Percentiles rank a stretch among this genome's conserved stretches.
These are phyloP conservation scores for Cetoscarus ocellatus DNA, from an alignment of 2,797 vertebrate species.

Conservation along the genomic window DNA sequence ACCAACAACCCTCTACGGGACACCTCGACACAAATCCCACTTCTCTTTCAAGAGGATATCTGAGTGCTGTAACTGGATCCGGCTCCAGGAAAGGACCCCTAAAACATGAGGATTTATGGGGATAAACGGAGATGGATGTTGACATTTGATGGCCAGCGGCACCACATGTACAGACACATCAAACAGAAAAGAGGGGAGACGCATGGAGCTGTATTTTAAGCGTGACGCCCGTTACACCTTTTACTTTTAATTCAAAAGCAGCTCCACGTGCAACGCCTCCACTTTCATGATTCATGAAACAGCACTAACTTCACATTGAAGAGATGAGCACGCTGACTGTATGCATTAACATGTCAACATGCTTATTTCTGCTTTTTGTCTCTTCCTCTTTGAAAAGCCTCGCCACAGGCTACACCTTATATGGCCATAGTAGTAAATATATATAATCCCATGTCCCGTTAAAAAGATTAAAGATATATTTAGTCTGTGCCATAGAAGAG, in stretches of 20 bases:
- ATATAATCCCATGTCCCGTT: neutral
- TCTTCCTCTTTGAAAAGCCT: conserved; percentile 43
- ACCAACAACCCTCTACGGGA: neutral
- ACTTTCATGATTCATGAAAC: conserved; percentile 30
- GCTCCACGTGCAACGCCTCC: neutral
- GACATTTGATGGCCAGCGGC: conserved; percentile 19
- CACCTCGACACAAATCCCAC: neutral
- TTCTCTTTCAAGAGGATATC: neutral
- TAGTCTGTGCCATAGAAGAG: neutral
- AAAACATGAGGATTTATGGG: conserved; percentile 7
- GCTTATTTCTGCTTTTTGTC: conserved; percentile 54
- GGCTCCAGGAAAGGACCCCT: neutral
- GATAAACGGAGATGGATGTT: conserved; percentile 21
- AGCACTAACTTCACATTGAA: conserved; percentile 55
- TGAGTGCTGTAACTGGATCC: conserved; percentile 14
- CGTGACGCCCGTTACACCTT: neutral
- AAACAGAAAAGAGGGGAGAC: neutral
- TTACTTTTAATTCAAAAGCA: conserved; percentile 9
- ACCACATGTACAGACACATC: conserved; percentile 8
- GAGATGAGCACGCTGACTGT: neutral
- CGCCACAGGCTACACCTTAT: conserved; percentile 13
- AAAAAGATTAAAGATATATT: neutral
- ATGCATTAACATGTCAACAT: conserved; percentile 10
- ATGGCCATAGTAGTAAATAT: conserved; percentile 11
- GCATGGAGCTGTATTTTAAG: neutral